phyloP scores from a whole-genome alignment of 2,113 vertebrate genomes.

The Psittacula cyanocephala region DNA sequence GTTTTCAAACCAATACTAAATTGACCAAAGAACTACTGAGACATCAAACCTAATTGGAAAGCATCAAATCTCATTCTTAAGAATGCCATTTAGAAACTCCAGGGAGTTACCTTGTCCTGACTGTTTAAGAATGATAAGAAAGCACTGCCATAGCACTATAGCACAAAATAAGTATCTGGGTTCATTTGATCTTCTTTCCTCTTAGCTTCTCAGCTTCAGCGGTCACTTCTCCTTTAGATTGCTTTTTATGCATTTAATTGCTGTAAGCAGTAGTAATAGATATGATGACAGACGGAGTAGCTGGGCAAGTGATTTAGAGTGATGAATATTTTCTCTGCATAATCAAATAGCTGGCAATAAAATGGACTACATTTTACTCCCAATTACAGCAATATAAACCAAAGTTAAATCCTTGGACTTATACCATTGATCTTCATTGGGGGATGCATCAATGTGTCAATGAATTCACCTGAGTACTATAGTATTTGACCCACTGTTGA shows the following conservation, averaged over 20 bases:
- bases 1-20: constrained; percentile 41
- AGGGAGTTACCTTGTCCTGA: not conserved
- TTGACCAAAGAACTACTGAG: constrained; percentile 37
- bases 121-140: constrained; percentile 54
- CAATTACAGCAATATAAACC: not conserved
- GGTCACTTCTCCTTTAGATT: constrained; percentile 17
- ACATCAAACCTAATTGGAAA: constrained; percentile 27
- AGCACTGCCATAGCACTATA: not conserved
- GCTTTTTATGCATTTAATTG: constrained; percentile 14
- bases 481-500: not conserved
- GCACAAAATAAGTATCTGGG: not conserved
- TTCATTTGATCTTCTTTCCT: constrained; percentile 25
- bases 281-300: not conserved
- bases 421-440: not conserved
- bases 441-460: not conserved
- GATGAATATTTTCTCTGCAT: not conserved
- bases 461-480: not conserved
- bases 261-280: not conserved
- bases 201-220: not conserved
- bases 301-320: not conserved
- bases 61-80: not conserved
- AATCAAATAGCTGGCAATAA: not conserved
- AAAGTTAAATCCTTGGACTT: not conserved
- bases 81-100: constrained; percentile 6
- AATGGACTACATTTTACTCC: not conserved